Evolutionary conservation across 2,888 invertebrate genomes (phyloP).

Genomic region (Globia sparganii): DNA sequence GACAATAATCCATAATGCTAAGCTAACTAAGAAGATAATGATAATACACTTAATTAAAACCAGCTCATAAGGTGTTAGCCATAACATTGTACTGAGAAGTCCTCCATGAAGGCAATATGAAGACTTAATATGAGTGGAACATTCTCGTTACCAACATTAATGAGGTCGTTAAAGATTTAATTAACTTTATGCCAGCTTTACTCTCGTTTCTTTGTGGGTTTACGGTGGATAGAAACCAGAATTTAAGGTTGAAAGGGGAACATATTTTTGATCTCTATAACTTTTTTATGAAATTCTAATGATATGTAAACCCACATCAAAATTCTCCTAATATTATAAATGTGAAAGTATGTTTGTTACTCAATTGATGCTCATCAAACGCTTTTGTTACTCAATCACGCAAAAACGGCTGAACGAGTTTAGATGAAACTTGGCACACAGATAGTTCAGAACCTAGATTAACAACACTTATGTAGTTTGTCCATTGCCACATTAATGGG

Average conservation of each 20-base stretch:
- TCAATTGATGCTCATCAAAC: too few species aligned
- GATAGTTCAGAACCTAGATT: not conserved
- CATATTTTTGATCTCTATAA: not conserved
- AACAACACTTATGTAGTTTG: not conserved
- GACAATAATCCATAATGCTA: constrained; percentile 22
- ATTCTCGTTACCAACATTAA: constrained; percentile 17
- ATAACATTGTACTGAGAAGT: constrained; percentile 16
- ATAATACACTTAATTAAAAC: constrained; percentile 33
- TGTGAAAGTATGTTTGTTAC: not conserved
- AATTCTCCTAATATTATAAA: not conserved
- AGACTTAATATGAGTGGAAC: constrained; percentile 17
- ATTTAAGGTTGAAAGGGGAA: not conserved
- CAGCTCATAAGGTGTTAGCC: constrained; percentile 11
- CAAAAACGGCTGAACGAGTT: not conserved
- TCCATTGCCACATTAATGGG: not conserved
- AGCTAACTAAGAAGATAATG: constrained; percentile 15
- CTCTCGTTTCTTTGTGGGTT: constrained; percentile 13
- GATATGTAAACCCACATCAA: not conserved
- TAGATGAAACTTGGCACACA: not conserved
- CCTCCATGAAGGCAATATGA: constrained; percentile 31
- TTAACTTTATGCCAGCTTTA: constrained; percentile 8
- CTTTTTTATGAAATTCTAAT: not conserved
- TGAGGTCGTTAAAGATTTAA: constrained; percentile 4
- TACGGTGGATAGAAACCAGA: not conserved
- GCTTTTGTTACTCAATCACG: not conserved